phyloP scores from a whole-genome alignment of 2,113 vertebrate genomes.

The Cervus canadensis region DNA sequence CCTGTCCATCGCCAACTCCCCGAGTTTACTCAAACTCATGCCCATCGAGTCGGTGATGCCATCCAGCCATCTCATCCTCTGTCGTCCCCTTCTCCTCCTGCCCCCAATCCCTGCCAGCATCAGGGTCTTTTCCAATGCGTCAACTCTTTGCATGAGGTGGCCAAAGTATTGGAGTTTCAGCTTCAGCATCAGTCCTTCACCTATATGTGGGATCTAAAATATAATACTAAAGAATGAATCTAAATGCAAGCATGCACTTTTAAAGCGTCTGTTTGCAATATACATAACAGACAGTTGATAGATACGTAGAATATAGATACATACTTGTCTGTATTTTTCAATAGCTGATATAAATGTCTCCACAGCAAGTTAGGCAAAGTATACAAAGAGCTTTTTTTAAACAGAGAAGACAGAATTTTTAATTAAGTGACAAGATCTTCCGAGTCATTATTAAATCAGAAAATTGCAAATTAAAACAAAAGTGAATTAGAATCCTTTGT shows the following conservation, averaged over 20 bases:
- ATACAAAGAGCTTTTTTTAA: neutral
- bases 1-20: no score
- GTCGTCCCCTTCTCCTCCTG: no score
- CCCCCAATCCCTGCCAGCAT: no score
- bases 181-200: no score
- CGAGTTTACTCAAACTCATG: no score
- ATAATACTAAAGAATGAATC: no score
- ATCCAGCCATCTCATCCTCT: no score
- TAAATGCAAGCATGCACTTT: neutral
- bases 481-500: neutral
- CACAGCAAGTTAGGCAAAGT: neutral
- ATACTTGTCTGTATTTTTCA: neutral
- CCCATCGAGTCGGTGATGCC: no score
- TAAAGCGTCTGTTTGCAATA: neutral
- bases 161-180: no score
- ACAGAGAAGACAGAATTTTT: neutral
- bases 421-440: neutral
- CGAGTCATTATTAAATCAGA: neutral
- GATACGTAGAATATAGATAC: rapidly evolving
- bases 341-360: neutral
- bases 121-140: no score
- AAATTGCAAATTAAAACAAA: neutral
- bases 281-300: rapidly evolving
- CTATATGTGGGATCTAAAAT: neutral
- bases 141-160: no score